A percentile compares a stretch with the other conserved stretches of the same genome.
Evolutionary conservation across 92 coral and sea anemone genomes (phyloP).

Genomic region (Zoanthus sociatus): DNA sequence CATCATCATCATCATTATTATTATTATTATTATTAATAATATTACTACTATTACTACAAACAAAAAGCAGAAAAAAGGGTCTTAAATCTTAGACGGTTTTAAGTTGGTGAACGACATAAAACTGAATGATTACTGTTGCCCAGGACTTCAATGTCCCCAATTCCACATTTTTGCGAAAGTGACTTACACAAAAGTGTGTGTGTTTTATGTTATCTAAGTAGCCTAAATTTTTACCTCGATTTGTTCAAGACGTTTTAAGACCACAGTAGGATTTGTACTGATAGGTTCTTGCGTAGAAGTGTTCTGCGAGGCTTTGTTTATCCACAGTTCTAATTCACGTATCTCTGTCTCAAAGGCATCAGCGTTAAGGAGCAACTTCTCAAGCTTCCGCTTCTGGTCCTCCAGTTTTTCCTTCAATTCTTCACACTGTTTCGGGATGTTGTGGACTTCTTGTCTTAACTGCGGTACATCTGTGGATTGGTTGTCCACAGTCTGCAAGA

Average conservation of each 20-base stretch:
- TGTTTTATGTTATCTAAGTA: not conserved
- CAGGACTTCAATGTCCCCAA: too few species aligned
- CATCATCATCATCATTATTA: too few species aligned
- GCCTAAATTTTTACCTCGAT: conserved; percentile 69
- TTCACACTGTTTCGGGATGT: conserved; percentile 67
- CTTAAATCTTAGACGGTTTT: too few species aligned
- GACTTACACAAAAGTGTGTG: too few species aligned
- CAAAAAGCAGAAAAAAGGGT: too few species aligned
- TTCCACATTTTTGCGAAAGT: too few species aligned
- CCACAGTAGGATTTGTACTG: conserved; percentile 85
- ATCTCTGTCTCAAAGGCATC: conserved; percentile 69
- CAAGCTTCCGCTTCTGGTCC: conserved; percentile 75
- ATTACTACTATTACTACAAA: too few species aligned
- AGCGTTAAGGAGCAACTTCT: conserved; percentile 64
- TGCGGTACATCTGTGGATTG: conserved; percentile 79
- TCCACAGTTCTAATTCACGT: conserved; percentile 81
- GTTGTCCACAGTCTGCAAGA: conserved; percentile 75
- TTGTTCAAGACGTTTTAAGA: conserved; percentile 84
- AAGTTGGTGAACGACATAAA: too few species aligned
- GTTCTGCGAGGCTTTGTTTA: conserved; percentile 76
- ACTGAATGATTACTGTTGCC: too few species aligned
- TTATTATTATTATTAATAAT: too few species aligned
- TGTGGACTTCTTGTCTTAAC: conserved; percentile 80
- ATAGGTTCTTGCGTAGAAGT: conserved; percentile 82
- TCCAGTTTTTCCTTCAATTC: conserved; percentile 71